Percentiles rank a stretch among this genome's conserved stretches.
Conservation (phyloP, 1,140 invertebrate species). For the Pogonognathellus flavescens region DNA sequence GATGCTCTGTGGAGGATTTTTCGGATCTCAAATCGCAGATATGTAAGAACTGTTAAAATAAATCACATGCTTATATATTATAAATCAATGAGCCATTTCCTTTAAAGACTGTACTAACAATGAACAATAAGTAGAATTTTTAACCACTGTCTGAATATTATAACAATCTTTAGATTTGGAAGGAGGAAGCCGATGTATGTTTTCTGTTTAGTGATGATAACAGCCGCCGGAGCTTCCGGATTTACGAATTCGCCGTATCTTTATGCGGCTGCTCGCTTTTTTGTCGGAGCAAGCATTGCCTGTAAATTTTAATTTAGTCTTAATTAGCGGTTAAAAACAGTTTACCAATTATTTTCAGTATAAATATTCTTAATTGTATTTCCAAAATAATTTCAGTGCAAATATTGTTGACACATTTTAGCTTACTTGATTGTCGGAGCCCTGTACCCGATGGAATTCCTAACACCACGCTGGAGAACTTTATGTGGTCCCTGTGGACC, state of each 20-base stretch:
- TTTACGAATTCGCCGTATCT: conserved; percentile 8
- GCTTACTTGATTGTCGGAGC: conserved; percentile 42
- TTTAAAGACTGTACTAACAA: too few relatives aligned
- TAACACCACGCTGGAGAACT: conserved; percentile 29
- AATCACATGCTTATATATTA: too few relatives aligned
- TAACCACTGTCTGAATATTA: background rate
- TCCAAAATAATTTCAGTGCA: too few relatives aligned
- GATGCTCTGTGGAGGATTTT: conserved; percentile 53
- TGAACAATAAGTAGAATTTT: too few relatives aligned
- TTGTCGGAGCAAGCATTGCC: conserved; percentile 17
- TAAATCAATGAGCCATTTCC: too few relatives aligned
- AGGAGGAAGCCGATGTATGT: conserved; percentile 12
- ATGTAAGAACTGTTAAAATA: too few relatives aligned
- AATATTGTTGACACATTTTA: background rate
- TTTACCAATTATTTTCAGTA: too few relatives aligned
- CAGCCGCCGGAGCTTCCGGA: background rate
- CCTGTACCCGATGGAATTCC: conserved; percentile 56
- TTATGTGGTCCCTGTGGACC: conserved; percentile 39
- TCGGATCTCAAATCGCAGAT: conserved; percentile 40
- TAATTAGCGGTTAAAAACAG: too few relatives aligned
- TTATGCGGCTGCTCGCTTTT: conserved; percentile 37
- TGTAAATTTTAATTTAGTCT: background rate
- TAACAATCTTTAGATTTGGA: conserved; percentile 11
- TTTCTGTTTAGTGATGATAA: conserved; percentile 14
- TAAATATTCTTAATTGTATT: too few relatives aligned